Percentiles rank a stretch among this genome's conserved stretches.
Evolutionary conservation across 2,888 invertebrate species (phyloP).

Genomic region (Xestia c-nigrum): DNA sequence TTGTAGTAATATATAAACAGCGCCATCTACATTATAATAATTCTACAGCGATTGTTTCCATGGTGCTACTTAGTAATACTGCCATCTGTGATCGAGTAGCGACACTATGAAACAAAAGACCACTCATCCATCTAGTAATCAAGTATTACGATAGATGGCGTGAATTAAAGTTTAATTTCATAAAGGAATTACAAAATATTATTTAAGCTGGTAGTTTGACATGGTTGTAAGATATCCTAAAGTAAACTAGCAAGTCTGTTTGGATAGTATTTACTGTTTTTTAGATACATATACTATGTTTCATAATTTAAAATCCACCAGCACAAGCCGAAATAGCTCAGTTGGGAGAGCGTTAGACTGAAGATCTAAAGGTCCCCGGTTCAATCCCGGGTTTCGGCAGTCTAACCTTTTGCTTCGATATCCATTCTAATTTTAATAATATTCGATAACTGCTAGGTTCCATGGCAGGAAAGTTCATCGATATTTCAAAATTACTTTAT

Average conservation of each 20-base stretch:
- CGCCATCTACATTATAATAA: slow-evolving; percentile 32
- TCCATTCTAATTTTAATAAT: background rate
- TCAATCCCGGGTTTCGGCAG: slow-evolving; percentile 83
- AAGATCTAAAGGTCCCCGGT: slow-evolving; percentile 86
- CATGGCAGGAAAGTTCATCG: background rate
- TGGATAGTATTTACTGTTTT: background rate
- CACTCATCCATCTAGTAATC: accelerated
- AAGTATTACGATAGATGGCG: slow-evolving; percentile 16
- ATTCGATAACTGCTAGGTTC: background rate
- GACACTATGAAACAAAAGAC: background rate
- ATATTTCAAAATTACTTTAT: background rate
- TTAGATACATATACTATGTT: background rate
- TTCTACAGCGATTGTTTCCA: background rate
- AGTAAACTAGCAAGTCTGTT: background rate
- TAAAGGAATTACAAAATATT: too few species aligned
- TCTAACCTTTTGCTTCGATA: slow-evolving; percentile 35
- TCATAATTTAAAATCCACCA: accelerated
- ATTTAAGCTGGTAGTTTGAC: too few species aligned
- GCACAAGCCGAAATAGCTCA: slow-evolving; percentile 74
- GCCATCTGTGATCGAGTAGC: slow-evolving; percentile 65
- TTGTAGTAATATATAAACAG: background rate
- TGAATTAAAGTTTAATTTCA: background rate
- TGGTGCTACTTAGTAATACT: background rate
- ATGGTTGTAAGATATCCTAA: background rate
- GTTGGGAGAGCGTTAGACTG: slow-evolving; percentile 87